A percentile compares a stretch with the other conserved stretches of the same genome.
Evolutionary conservation across 1,140 invertebrate species (phyloP).

Genomic region (Homarus americanus): DNA sequence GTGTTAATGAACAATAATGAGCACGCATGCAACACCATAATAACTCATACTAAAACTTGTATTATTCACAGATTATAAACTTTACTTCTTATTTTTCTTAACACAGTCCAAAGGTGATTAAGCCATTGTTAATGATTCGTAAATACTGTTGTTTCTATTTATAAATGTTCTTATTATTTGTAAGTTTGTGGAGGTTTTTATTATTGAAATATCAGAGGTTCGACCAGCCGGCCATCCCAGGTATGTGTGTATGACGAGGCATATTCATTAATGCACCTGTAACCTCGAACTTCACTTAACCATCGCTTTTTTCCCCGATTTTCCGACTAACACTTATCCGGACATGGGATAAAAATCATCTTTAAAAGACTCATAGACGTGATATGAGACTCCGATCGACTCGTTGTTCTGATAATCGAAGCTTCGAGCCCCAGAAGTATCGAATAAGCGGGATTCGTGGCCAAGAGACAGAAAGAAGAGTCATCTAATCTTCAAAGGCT

Average conservation of each 20-base stretch:
- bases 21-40: slow-evolving; percentile 40
- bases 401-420: background rate
- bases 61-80: slow-evolving; percentile 62
- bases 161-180: background rate
- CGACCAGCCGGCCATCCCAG: background rate
- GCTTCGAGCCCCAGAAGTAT: background rate
- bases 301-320: background rate
- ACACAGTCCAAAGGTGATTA: background rate
- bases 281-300: background rate
- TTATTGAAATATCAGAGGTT: slow-evolving; percentile 3
- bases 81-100: slow-evolving; percentile 18
- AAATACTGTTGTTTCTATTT: slow-evolving; percentile 20
- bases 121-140: slow-evolving; percentile 21
- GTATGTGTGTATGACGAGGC: slow-evolving; percentile 35
- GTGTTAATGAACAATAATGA: slow-evolving; percentile 73
- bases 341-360: too few species aligned
- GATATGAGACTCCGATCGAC: too few species aligned
- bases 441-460: slow-evolving; percentile 9
- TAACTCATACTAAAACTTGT: slow-evolving; percentile 44
- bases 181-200: slow-evolving; percentile 12
- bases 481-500: slow-evolving; percentile 44
- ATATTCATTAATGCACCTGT: slow-evolving; percentile 31
- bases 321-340: too few species aligned
- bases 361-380: too few species aligned
- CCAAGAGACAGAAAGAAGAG: slow-evolving; percentile 29